Evolutionary conservation across 2,113 vertebrate species (phyloP).

Genomic region (Caretta caretta): DNA sequence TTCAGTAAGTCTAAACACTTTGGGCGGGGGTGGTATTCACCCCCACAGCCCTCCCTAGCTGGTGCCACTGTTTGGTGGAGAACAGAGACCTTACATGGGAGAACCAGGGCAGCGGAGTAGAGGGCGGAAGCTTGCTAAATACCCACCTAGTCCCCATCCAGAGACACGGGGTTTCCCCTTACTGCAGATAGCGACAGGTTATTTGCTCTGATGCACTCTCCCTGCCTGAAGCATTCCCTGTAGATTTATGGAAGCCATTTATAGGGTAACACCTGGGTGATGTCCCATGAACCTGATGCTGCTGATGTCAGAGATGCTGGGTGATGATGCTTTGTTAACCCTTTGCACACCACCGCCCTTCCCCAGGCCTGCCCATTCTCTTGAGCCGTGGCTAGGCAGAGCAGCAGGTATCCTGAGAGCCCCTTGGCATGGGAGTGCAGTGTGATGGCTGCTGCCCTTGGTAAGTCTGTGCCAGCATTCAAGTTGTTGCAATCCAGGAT

Average conservation of each 20-base stretch:
- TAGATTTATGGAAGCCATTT: neutral
- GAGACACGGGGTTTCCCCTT: neutral
- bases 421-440: neutral
- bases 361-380: fast-evolving
- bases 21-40: neutral
- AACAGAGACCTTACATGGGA: neutral
- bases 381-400: neutral
- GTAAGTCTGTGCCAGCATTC: neutral
- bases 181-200: neutral
- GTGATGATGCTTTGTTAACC: neutral
- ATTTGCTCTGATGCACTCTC: neutral
- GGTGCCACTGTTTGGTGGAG: neutral
- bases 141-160: neutral
- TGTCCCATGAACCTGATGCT: neutral
- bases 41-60: neutral
- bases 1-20: neutral
- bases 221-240: neutral
- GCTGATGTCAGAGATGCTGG: neutral
- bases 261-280: neutral
- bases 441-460: neutral
- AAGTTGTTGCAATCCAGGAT: neutral
- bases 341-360: neutral
- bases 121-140: neutral
- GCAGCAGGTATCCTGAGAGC: neutral
- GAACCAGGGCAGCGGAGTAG: neutral